Conservation (phyloP, 2,888 invertebrate genomes). For the Dysmachus trigonus region DNA sequence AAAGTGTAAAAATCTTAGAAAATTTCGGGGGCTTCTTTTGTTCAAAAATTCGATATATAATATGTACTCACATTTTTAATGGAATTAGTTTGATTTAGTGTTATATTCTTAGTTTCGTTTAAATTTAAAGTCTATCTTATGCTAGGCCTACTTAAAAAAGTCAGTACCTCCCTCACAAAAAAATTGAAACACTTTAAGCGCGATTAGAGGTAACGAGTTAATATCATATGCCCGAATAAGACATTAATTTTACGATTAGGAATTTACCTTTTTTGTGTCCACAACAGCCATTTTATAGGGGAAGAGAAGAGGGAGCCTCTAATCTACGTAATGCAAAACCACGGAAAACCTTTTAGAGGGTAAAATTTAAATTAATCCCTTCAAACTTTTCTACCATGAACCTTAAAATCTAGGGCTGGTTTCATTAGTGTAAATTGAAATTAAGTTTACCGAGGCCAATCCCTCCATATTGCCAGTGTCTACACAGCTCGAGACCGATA, state of each 20-base stretch:
- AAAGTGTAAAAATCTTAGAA: no score
- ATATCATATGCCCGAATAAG: background rate
- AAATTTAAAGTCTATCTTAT: background rate
- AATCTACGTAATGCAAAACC: background rate
- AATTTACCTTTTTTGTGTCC: background rate
- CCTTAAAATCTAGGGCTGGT: constrained; percentile 14
- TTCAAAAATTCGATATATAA: no score
- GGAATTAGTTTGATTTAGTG: background rate
- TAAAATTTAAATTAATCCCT: constrained; percentile 38
- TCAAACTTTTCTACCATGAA: constrained; percentile 11
- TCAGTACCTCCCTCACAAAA: background rate
- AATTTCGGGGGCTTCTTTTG: no score
- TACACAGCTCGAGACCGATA: background rate
- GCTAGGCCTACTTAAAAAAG: background rate
- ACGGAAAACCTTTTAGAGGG: constrained; percentile 7
- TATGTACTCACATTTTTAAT: no score
- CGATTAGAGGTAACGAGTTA: background rate
- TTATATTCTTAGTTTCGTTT: background rate
- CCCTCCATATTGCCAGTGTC: constrained; percentile 29
- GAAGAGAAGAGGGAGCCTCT: background rate
- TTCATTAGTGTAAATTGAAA: constrained; percentile 42
- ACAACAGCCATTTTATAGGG: background rate
- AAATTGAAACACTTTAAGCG: background rate
- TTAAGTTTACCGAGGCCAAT: constrained; percentile 32
- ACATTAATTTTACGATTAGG: background rate